Percentiles rank a stretch among this genome's conserved stretches.
These are phyloP conservation scores for Galaxias olidus DNA, from an alignment of 2,797 vertebrate species.

Conservation along the genomic window DNA sequence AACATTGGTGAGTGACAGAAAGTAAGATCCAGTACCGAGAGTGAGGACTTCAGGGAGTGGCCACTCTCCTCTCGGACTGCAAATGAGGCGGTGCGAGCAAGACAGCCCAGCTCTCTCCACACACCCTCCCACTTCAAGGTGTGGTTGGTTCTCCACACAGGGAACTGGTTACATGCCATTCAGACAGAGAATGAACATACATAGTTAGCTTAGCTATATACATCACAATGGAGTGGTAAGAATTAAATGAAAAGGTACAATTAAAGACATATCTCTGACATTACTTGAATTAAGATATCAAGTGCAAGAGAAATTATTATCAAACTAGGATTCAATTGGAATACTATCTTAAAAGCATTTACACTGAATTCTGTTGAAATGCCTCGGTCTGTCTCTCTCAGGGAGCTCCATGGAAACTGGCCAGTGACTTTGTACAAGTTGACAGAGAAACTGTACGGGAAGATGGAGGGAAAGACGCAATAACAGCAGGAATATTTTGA, in stretches of 20 bases:
- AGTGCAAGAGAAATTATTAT: background rate
- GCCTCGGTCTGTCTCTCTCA: conserved; percentile 94
- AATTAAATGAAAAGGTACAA: too few species aligned
- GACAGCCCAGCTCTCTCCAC: conserved; percentile 93
- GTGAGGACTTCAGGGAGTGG: conserved; percentile 94
- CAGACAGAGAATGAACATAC: background rate
- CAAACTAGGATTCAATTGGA: background rate
- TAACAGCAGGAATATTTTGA: background rate
- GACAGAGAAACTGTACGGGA: conserved; percentile 78
- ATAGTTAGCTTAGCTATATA: background rate
- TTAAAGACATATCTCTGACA: too few species aligned
- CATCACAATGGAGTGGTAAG: too few species aligned
- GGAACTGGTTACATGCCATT: conserved; percentile 77
- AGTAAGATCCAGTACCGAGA: conserved; percentile 77
- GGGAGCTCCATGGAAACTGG: conserved; percentile 98
- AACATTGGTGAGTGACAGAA: background rate
- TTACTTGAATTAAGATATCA: too few species aligned
- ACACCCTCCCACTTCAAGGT: conserved; percentile 94
- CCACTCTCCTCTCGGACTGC: conserved; percentile 93
- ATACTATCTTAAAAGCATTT: conserved; percentile 44
- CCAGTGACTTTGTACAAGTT: conserved; percentile 97
- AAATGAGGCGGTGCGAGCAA: conserved; percentile 91
- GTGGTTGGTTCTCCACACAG: conserved; percentile 92
- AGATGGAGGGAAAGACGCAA: background rate
- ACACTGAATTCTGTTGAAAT: conserved; percentile 89